These are phyloP conservation scores for Bembecia ichneumoniformis DNA, from an alignment of 2,888 invertebrate genomes.

Conservation along the genomic window DNA sequence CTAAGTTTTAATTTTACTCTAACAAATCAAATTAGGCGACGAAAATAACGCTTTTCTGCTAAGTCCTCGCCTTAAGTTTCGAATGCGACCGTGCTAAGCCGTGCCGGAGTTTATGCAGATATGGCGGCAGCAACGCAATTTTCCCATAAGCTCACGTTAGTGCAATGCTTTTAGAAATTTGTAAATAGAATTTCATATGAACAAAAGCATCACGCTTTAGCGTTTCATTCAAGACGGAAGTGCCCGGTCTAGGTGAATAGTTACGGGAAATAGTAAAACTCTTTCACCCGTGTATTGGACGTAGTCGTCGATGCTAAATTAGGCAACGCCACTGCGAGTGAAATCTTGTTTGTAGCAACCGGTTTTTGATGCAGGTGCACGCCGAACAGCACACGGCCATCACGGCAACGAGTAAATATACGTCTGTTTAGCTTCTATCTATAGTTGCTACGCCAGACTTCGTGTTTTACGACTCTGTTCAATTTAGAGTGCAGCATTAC, in stretches of 20 bases:
- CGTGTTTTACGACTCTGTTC: background rate
- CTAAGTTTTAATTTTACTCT: no score
- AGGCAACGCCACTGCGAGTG: slow-evolving; percentile 41
- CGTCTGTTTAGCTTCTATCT: background rate
- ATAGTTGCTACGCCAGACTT: background rate
- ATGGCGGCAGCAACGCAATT: no score
- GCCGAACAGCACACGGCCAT: background rate
- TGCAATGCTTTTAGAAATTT: no score
- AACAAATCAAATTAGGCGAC: no score
- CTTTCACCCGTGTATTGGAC: background rate
- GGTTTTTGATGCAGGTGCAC: slow-evolving; percentile 63
- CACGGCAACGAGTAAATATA: background rate
- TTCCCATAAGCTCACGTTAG: no score
- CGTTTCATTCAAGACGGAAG: background rate
- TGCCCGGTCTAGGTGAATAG: background rate
- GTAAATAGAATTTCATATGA: no score
- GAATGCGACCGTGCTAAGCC: no score
- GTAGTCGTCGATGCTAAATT: slow-evolving; percentile 25
- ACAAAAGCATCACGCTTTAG: no score
- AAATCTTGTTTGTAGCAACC: slow-evolving; percentile 62
- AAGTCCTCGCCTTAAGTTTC: no score
- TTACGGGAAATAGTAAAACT: slow-evolving; percentile 1
- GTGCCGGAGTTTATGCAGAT: no score
- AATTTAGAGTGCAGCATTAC: background rate
- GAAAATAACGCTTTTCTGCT: no score